Evolutionary conservation across 1,140 invertebrate genomes (phyloP), one percentile per base, ranked within the genome.

Genomic region (Frieseomelitta varia): DNA sequence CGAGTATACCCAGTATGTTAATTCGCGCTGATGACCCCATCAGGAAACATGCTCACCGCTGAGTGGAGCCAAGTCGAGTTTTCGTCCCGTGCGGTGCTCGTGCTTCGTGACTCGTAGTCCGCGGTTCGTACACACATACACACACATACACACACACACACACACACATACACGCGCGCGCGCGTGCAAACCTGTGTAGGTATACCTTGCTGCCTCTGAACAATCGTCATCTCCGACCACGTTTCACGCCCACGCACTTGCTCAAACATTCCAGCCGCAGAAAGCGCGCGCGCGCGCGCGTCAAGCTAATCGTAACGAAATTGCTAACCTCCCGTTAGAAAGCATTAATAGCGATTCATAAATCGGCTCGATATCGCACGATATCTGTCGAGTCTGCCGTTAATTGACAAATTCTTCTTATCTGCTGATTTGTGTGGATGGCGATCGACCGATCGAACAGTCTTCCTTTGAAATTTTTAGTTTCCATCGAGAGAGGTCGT

Each of bases 1-100:
- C 88, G 87, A 90, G 88, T 90, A 87, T 87, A 90, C 88, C 92
- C 87, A 91, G 90, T 92, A 93, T 93, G 92, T 92, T 93, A 93
- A 93, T 92, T 93, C 90, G 88, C 92, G 86, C 89, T 93, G 92
- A 93, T 93, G 91, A 92, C 91, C 92, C 92, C 92, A 93, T 93
- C 92, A 92, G 90, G 86, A 90, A 92, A 93, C 91, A 92, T 91
- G 92, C 91, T 91, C 90, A 88, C 88, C 87, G 87, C 78, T 87
- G 86, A 87, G 90, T 81, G 87, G 88, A 87, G 88, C n/a, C 24
- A 81, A 90, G 85, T 85, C 88, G 85, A 90, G 88, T 90, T 90
- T 90, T 90, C 88, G 88, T 90, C 84, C 89, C 85, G 87, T 79
- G 24, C 65, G 19, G 30, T n/a, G 51, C 30, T 17, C 34, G 77